phyloP scores from a whole-genome alignment of 2,113 vertebrate species.

The Melanerpes formicivorus region DNA sequence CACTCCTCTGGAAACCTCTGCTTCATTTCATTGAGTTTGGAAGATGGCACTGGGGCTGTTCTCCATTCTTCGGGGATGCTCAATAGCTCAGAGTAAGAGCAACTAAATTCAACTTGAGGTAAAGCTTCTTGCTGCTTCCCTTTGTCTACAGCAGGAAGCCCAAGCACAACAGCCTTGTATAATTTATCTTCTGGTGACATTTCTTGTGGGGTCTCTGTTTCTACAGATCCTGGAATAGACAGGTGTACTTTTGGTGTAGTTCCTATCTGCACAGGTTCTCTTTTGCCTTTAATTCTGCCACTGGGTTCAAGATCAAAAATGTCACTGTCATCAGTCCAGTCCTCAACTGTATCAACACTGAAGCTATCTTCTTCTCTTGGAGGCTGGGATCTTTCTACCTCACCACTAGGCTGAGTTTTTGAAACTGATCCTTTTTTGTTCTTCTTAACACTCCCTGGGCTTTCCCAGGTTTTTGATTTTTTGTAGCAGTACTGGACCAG shows the following conservation, averaged over 20 bases:
- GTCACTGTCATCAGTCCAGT: constrained; percentile 91
- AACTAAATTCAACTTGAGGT: constrained; percentile 83
- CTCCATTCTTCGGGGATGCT: constrained; percentile 88
- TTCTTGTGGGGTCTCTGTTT: constrained; percentile 80
- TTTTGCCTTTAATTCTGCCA: constrained; percentile 78
- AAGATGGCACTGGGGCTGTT: constrained; percentile 78
- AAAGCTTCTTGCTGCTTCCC: constrained; percentile 64
- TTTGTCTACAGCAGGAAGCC: constrained; percentile 78
- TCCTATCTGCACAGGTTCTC: constrained; percentile 63
- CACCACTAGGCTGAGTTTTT: not conserved
- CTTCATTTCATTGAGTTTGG: constrained; percentile 83
- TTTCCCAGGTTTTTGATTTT: constrained; percentile 65
- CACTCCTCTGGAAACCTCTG: constrained; percentile 91
- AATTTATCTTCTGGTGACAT: constrained; percentile 80
- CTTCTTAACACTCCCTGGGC: not conserved
- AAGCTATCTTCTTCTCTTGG: constrained; percentile 81
- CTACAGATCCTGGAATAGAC: constrained; percentile 91
- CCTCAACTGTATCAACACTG: constrained; percentile 81
- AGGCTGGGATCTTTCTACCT: constrained; percentile 63
- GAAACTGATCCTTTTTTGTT: constrained; percentile 1
- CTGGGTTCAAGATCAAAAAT: constrained; percentile 86
- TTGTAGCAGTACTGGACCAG: constrained; percentile 85
- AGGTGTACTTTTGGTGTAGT: constrained; percentile 64
- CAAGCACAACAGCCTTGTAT: constrained; percentile 70
- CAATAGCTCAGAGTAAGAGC: constrained; percentile 84